Conservation (phyloP, 2,113 vertebrate genomes). For the Ardeotis arabs region DNA sequence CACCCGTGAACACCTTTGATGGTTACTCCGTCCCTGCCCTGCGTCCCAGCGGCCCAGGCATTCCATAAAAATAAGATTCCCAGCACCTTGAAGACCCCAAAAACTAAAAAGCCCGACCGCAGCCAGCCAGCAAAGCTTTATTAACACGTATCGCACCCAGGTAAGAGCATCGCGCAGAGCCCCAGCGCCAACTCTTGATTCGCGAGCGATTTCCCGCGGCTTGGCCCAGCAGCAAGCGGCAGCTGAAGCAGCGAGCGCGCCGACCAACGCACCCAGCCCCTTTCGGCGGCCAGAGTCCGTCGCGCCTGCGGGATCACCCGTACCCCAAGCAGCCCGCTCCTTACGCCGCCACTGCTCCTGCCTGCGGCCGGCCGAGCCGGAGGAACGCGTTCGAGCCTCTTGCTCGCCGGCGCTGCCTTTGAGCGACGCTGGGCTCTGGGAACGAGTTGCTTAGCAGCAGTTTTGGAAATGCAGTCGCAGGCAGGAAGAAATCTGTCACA, state of each 20-base stretch:
- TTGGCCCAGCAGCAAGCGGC: background rate
- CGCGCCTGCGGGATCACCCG: background rate
- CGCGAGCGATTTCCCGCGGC: background rate
- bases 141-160: background rate
- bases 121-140: background rate
- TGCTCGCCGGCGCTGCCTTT: background rate
- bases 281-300: background rate
- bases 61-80: background rate
- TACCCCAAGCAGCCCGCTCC: background rate
- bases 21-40: background rate
- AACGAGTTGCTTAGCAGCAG: constrained; percentile 63
- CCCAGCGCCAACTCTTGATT: background rate
- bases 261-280: background rate
- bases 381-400: background rate
- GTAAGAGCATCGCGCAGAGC: background rate
- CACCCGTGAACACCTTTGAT: too few species aligned
- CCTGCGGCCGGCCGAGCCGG: constrained; percentile 2
- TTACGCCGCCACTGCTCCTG: background rate
- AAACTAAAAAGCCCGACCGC: background rate
- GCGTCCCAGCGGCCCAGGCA: background rate
- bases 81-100: background rate
- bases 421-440: background rate
- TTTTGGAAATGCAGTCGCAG: constrained; percentile 50
- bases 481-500: constrained; percentile 48
- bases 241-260: background rate